Conservation (phyloP, 2,797 vertebrate genomes). For the Labeo calbasu region DNA sequence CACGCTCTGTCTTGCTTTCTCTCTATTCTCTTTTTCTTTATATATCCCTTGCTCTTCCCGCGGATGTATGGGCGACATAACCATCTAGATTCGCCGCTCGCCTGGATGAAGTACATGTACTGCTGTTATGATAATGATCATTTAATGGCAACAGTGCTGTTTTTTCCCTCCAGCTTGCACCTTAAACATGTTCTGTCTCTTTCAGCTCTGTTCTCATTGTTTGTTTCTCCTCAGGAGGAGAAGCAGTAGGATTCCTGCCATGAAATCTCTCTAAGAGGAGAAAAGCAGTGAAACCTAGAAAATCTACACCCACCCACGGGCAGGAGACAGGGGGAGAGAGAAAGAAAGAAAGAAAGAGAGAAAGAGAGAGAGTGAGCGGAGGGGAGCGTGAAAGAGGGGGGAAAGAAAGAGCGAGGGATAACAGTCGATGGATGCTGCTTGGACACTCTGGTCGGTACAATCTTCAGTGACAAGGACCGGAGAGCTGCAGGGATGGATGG, state of each 20-base stretch:
- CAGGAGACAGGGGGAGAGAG: constrained; percentile 47
- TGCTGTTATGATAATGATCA: constrained; percentile 17
- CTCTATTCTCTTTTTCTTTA: constrained; percentile 60
- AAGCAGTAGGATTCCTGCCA: constrained; percentile 67
- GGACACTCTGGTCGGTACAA: constrained; percentile 72
- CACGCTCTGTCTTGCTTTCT: constrained; percentile 74
- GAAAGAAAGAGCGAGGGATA: constrained; percentile 64
- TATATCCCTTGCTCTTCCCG: constrained; percentile 52
- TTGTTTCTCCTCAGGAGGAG: constrained; percentile 59
- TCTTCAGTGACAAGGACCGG: constrained; percentile 70
- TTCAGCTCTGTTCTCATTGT: constrained; percentile 29
- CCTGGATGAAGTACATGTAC: neutral
- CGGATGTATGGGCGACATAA: constrained; percentile 38
- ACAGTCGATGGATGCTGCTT: constrained; percentile 80
- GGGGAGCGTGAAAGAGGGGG: constrained; percentile 49
- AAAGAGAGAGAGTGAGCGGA: constrained; percentile 40
- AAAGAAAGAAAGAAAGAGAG: constrained; percentile 30
- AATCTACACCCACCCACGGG: constrained; percentile 62
- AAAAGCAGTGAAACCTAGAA: constrained; percentile 64
- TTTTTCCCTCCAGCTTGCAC: neutral
- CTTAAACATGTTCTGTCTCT: constrained; percentile 30
- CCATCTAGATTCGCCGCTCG: constrained; percentile 10
- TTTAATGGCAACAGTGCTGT: neutral
- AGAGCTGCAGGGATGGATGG: constrained; percentile 77
- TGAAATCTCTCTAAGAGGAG: constrained; percentile 73